phyloP scores from a whole-genome alignment of 1,140 invertebrate species.

The Drosophila bocqueti region DNA sequence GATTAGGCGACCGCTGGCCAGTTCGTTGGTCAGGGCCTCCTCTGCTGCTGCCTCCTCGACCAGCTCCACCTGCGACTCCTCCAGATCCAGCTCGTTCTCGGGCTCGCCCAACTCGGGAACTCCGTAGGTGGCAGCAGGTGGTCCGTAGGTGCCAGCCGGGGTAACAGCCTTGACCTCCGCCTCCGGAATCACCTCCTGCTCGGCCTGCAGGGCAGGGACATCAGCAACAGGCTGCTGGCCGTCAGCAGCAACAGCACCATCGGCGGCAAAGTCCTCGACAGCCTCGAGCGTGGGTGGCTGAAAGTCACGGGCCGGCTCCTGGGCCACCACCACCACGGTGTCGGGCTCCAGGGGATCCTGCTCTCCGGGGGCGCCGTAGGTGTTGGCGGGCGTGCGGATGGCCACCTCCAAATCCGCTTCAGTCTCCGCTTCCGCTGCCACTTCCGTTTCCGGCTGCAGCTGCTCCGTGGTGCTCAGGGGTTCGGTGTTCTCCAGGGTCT shows the following conservation, averaged over 20 bases:
- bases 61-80: slow-evolving; percentile 72
- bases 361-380: slow-evolving; percentile 59
- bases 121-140: slow-evolving; percentile 62
- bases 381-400: slow-evolving; percentile 65
- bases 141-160: slow-evolving; percentile 60
- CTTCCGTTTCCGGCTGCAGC: slow-evolving; percentile 36
- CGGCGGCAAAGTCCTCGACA: slow-evolving; percentile 73
- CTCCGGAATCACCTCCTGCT: slow-evolving; percentile 35
- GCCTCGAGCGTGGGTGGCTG: slow-evolving; percentile 75
- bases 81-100: slow-evolving; percentile 63
- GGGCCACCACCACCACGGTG: slow-evolving; percentile 66
- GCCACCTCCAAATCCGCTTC: slow-evolving; percentile 49
- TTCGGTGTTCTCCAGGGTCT: slow-evolving; percentile 51
- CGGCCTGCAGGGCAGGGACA: slow-evolving; percentile 66
- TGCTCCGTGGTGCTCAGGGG: slow-evolving; percentile 41
- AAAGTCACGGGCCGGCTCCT: slow-evolving; percentile 70
- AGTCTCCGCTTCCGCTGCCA: slow-evolving; percentile 17
- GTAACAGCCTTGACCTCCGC: slow-evolving; percentile 34
- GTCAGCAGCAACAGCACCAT: slow-evolving; percentile 56
- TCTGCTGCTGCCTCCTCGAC: slow-evolving; percentile 51
- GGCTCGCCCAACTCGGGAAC: slow-evolving; percentile 60
- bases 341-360: slow-evolving; percentile 46
- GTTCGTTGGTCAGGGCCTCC: slow-evolving; percentile 41
- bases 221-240: slow-evolving; percentile 81
- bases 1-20: slow-evolving; percentile 64